Conservation (phyloP, 2,113 vertebrate genomes). For the Pandion haliaetus region DNA sequence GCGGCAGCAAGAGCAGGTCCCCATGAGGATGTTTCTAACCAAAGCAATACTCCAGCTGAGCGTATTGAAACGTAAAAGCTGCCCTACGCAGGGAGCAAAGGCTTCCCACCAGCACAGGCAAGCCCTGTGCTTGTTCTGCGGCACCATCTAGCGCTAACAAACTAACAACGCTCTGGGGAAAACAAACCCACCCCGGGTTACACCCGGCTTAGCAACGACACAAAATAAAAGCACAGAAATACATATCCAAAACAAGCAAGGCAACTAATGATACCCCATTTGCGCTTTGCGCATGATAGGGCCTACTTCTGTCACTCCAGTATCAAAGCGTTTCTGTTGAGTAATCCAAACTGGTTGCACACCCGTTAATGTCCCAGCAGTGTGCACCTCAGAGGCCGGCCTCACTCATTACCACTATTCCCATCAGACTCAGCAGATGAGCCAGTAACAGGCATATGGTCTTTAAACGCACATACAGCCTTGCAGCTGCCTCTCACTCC, state of each 20-base stretch:
- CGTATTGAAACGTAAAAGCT: neutral
- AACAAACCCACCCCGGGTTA: accelerated
- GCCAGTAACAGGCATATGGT: neutral
- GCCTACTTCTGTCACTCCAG: neutral
- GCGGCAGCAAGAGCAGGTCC: neutral
- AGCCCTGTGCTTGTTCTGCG: neutral
- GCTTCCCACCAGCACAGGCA: neutral
- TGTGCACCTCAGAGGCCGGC: accelerated
- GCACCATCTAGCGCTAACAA: constrained; percentile 35
- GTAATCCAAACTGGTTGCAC: neutral
- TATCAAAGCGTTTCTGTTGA: accelerated
- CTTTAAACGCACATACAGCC: neutral
- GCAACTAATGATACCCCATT: neutral
- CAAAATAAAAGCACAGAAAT: neutral
- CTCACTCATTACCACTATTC: neutral
- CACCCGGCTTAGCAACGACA: accelerated
- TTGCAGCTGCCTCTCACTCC: neutral
- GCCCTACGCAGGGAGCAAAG: accelerated
- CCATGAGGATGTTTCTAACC: neutral
- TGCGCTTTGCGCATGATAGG: neutral
- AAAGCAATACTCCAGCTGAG: neutral
- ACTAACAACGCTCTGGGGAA: neutral
- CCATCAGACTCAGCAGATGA: neutral
- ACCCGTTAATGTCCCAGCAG: neutral
- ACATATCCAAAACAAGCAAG: neutral